Conservation (phyloP, 2,113 vertebrate species). For the Chauna torquata region DNA sequence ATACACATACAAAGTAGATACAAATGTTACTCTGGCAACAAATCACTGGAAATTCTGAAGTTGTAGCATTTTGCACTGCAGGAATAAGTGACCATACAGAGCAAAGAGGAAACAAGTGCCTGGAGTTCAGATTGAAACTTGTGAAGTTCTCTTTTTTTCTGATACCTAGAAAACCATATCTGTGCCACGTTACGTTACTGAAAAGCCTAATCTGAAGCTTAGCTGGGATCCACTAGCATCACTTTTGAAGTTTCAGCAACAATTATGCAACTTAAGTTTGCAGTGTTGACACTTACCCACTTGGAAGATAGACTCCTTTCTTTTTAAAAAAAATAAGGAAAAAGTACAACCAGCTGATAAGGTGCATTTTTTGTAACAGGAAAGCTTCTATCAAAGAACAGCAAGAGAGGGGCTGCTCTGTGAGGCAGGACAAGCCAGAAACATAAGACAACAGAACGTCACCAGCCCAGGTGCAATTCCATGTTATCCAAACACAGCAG, state of each 20-base stretch:
- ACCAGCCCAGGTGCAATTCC: background rate
- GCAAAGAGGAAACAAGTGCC: background rate
- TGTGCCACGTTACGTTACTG: fast-evolving
- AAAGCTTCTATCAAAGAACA: background rate
- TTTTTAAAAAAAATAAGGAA: background rate
- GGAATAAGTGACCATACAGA: background rate
- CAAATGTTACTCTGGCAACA: background rate
- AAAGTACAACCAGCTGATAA: background rate
- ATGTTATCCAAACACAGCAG: background rate
- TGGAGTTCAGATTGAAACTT: background rate
- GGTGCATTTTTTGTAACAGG: fast-evolving
- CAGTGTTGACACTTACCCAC: background rate
- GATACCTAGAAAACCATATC: fast-evolving
- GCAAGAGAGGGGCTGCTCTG: background rate
- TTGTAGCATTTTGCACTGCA: background rate
- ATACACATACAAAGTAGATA: background rate
- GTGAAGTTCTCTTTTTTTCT: background rate
- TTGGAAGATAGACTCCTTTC: fast-evolving
- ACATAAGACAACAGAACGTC: fast-evolving
- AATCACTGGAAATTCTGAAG: background rate
- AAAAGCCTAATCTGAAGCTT: background rate
- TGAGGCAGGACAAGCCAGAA: background rate
- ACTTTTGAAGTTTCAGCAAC: background rate
- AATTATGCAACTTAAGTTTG: background rate
- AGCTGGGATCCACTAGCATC: background rate